Conservation (phyloP, 2,888 invertebrate species). For the Nebria brevicollis region DNA sequence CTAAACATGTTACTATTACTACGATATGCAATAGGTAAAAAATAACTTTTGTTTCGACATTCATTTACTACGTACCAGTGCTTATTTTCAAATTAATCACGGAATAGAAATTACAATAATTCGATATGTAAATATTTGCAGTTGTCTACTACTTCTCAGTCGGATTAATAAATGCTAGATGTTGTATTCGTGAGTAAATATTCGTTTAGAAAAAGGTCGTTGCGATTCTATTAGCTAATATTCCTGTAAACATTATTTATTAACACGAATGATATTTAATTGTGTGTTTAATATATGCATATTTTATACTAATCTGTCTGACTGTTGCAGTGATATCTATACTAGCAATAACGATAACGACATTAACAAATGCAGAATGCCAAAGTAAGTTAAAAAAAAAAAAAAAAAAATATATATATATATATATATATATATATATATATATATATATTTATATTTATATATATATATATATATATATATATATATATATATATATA, state of each 20-base stretch:
- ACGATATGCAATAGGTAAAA: constrained; percentile 43
- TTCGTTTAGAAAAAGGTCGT: constrained; percentile 20
- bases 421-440: too few relatives aligned
- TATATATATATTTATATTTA: too few relatives aligned
- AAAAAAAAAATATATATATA: too few relatives aligned
- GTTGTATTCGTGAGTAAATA: constrained; percentile 46
- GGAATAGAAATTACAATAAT: neutral
- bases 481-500: too few relatives aligned
- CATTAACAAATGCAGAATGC: constrained; percentile 67
- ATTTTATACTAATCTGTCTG: constrained; percentile 39
- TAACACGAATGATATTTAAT: neutral
- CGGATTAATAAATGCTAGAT: constrained; percentile 45
- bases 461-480: too few relatives aligned
- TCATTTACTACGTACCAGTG: too few relatives aligned
- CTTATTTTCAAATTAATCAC: neutral
- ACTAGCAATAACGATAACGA: constrained; percentile 62
- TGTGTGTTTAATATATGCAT: neutral
- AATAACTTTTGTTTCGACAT: too few relatives aligned
- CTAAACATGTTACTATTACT: constrained; percentile 40
- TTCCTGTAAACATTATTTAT: constrained; percentile 3
- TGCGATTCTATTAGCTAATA: constrained; percentile 17
- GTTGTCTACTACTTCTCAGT: constrained; percentile 35
- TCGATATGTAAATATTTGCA: constrained; percentile 33
- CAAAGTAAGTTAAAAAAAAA: constrained; percentile 72
- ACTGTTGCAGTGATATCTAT: constrained; percentile 50